Base-by-base conservation (phyloP, 2,888 invertebrate genomes). In the Nematopogon swammerdamellus region DNA sequence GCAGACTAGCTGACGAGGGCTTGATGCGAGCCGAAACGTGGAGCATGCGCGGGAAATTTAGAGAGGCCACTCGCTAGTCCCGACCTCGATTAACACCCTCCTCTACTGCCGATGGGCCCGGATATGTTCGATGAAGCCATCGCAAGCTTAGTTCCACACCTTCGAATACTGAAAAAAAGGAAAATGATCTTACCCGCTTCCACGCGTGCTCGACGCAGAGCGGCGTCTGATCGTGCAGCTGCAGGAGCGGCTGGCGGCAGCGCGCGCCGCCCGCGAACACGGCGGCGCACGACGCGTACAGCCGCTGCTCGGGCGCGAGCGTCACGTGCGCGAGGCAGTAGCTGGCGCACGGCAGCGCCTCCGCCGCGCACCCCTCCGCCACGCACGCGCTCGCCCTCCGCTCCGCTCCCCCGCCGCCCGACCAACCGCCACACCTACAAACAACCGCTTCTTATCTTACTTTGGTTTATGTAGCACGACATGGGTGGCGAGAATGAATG, bases 301-400 rank as follows among this genome's bases (percentile, higher is more conserved):
- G 72, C 57, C 89, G 83, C 72, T 96, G 95, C 60, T 92, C 91
- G 10, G 87, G 83, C 66, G 93, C 92, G 54, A 86, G 82, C 74
- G 92, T 91, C 58, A 95, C 91, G 76, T 96, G 96, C 53, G 85
- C 72, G 42, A 88, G 81, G 68, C 95, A 96, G 65, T 93, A 89
- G 52, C 90, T 86, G 0, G 91, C 87, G 64, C 88, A 90, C 0
- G 92, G 91, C 57, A 92, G 62, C 3, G 90, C 86, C 1, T 68
- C 48, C 19, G 62, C 59, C 0, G 51, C 56, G 55, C 80, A 80
- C 10, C 54, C n/a, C 36, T 53, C 2, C 50, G 46, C 19, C 36
- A 25, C 17, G 49, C 49, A 46, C 54, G 54, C 29, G 17, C 29
- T n/a, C 47, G 49, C 6, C 43, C 19, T 19, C 30, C 48, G 14